Evolutionary conservation across 2,797 vertebrate species (phyloP).

Genomic region (Rousettus madagascariensis): DNA sequence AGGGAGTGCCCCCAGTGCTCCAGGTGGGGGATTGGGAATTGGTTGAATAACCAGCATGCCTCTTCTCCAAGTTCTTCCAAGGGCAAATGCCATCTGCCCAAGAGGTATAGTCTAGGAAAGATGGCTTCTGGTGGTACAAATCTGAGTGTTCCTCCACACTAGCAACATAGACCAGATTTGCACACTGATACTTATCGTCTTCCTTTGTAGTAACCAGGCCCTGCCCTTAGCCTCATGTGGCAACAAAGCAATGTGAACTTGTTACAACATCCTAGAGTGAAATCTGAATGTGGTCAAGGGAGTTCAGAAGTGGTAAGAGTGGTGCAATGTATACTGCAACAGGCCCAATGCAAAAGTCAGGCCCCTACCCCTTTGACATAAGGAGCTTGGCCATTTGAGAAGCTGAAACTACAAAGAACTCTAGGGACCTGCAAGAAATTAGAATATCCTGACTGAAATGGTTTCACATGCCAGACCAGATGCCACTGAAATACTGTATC

Average conservation of each 20-base stretch:
- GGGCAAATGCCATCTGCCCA: background rate
- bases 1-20: background rate
- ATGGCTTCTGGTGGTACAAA: background rate
- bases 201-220: background rate
- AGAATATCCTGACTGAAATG: background rate
- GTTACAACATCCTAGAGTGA: constrained; percentile 1
- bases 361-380: background rate
- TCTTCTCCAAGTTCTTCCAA: background rate
- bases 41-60: background rate
- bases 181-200: background rate
- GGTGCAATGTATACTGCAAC: background rate
- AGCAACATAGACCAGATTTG: background rate
- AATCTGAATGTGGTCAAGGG: background rate
- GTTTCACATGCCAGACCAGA: constrained; percentile 29
- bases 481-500: constrained; percentile 36
- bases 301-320: background rate
- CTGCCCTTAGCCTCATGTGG: constrained; percentile 2
- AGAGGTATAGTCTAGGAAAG: background rate
- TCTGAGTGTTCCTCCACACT: background rate
- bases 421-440: background rate
- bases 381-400: constrained; percentile 10
- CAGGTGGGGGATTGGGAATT: background rate
- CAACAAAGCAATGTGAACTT: background rate
- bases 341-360: background rate
- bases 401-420: constrained; percentile 6